Evolutionary conservation across 1,140 invertebrate genomes (phyloP), one percentile per base, ranked within the genome.

Genomic region (Drosophila elegans): DNA sequence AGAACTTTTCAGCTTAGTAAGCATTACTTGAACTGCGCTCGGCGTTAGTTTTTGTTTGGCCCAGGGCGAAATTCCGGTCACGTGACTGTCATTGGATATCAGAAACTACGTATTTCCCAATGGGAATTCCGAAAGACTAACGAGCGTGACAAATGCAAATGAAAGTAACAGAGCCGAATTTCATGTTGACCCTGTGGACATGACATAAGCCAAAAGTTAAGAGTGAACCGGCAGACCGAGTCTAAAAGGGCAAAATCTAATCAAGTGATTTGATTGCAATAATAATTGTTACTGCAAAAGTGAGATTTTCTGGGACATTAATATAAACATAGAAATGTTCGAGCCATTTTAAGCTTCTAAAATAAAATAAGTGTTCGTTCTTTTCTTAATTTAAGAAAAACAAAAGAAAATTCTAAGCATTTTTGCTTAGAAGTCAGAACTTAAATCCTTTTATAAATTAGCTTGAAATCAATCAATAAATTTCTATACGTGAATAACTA

Each of bases 131-230:
- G 59, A 53, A 71, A 54, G 59, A 57, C 75, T 74, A 82, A 82
- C 80, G 80, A 82, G 80, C 80, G 63, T 82, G 75, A 82, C 80
- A 82, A 83, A 82, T 82, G 80, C 80, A 82, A 82, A 83, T 82
- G 69, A 56, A 67, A 52, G 78, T 57, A 63, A 29, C 54, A 16
- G 41, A 29, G 39, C 59, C 45, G 7, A 53, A 60, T 61, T 59
- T 49, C 74, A 82, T 78, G 61, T 51, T 71, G 67, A 57, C 67
- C 67, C 67, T 56, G 29, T 41, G 67, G 67, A 71, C 51, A 56
- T 46, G 42, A 36, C 51, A 71, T 36, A 71, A 48, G 32, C 51
- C 36, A 34, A 48, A 69, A 36, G 12, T 27, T 34, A 12, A 34
- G 3, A 34, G 27, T 25, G 12, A 36, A 27, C 21, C 21, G 13